These are phyloP conservation scores for Champsocephalus esox DNA, from an alignment of 2,797 vertebrate species.

Conservation along the genomic window DNA sequence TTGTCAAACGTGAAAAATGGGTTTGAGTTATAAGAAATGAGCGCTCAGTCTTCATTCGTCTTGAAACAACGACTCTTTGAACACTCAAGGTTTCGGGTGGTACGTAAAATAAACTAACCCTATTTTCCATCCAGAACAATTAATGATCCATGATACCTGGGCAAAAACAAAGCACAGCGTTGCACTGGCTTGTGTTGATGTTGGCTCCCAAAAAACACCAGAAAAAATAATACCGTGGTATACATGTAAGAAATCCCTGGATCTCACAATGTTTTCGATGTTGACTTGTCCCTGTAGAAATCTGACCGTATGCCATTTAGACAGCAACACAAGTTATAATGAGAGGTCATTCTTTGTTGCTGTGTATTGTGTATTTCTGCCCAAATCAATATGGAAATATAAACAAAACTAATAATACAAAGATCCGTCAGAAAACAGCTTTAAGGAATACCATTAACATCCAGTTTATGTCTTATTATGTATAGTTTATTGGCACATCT, in stretches of 20 bases:
- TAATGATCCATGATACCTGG: constrained; percentile 65
- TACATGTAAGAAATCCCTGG: constrained; percentile 35
- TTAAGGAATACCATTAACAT: not conserved
- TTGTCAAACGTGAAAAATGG: constrained; percentile 66
- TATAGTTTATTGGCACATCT: not conserved
- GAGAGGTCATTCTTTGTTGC: not conserved
- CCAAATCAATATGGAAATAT: not conserved
- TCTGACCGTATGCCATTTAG: constrained; percentile 22
- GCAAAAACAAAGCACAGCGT: constrained; percentile 55
- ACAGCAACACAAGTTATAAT: constrained; percentile 7
- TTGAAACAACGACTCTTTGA: constrained; percentile 64
- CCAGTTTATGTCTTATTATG: not conserved
- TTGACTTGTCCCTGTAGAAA: constrained; percentile 18
- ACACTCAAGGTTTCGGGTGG: constrained; percentile 65
- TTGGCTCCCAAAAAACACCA: constrained; percentile 47
- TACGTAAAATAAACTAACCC: constrained; percentile 61
- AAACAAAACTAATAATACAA: not conserved
- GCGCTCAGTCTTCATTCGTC: constrained; percentile 43
- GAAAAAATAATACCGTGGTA: constrained; percentile 41
- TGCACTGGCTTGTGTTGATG: constrained; percentile 42
- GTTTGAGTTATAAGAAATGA: constrained; percentile 40
- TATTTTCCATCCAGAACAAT: constrained; percentile 60
- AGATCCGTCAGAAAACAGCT: not conserved
- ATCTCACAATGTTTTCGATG: constrained; percentile 29
- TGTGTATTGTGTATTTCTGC: not conserved